These are phyloP conservation scores for Patiria miniata DNA, from an alignment of 35 echinoderm and acorn worm species.

Conservation along the genomic window DNA sequence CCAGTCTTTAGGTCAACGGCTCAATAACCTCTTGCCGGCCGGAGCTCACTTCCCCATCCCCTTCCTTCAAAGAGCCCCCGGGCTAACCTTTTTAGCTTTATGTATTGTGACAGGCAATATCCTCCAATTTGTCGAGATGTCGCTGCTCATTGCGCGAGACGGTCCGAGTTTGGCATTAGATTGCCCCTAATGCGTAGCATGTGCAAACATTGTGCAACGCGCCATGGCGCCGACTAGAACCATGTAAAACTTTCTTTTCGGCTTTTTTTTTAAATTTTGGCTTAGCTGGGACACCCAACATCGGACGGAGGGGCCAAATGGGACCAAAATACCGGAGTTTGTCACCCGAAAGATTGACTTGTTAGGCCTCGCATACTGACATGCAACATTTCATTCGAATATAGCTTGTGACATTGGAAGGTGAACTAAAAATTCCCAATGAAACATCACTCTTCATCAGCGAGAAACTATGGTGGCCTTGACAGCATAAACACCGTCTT, in stretches of 20 bases:
- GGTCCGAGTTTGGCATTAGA: background rate
- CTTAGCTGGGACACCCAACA: background rate
- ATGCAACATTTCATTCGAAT: too few relatives aligned
- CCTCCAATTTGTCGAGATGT: background rate
- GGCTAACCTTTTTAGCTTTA: background rate
- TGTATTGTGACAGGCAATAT: slow-evolving; percentile 15
- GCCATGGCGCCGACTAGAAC: background rate
- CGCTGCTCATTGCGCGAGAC: background rate
- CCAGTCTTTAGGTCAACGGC: too few relatives aligned
- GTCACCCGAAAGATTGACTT: too few relatives aligned
- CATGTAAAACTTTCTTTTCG: background rate
- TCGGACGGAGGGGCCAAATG: background rate
- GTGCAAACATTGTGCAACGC: slow-evolving; percentile 7
- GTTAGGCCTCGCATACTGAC: too few relatives aligned
- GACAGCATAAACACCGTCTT: too few relatives aligned
- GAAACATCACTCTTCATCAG: too few relatives aligned
- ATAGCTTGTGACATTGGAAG: too few relatives aligned
- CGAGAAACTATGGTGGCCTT: too few relatives aligned
- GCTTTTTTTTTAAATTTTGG: too few relatives aligned
- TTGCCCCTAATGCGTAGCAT: slow-evolving; percentile 6
- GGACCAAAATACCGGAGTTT: too few relatives aligned
- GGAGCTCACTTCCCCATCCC: background rate
- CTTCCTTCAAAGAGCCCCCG: background rate
- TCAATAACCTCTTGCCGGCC: slow-evolving; percentile 6
- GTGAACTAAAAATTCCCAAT: too few relatives aligned